These are phyloP conservation scores for Sinella curviseta DNA, from an alignment of 1,140 invertebrate species.

Conservation along the genomic window DNA sequence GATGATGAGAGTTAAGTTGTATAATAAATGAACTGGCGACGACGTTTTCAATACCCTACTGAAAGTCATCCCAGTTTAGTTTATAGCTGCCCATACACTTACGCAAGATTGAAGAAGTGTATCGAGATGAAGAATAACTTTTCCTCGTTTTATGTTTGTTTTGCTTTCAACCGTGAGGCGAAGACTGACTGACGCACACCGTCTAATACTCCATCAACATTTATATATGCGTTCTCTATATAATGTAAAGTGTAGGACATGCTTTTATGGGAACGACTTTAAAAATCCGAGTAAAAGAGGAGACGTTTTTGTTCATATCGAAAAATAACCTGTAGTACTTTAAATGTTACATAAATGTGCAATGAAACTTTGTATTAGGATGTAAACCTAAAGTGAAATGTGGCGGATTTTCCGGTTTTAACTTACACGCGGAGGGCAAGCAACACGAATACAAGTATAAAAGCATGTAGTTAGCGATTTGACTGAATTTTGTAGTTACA, in stretches of 20 bases:
- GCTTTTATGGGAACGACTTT: no score
- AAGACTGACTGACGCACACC: not conserved
- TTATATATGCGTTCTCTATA: not conserved
- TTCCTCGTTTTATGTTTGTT: slow-evolving; percentile 16
- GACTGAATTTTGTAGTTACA: not conserved
- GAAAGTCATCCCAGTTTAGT: slow-evolving; percentile 4
- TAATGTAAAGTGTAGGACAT: no score
- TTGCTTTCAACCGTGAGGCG: slow-evolving; percentile 7
- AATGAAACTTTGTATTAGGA: not conserved
- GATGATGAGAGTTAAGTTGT: not conserved
- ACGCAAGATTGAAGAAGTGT: not conserved
- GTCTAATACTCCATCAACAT: not conserved
- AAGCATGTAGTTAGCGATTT: not conserved
- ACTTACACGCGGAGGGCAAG: not conserved
- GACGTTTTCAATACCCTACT: slow-evolving; percentile 9
- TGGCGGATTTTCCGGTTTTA: slow-evolving; percentile 18
- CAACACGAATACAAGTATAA: not conserved
- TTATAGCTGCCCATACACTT: slow-evolving; percentile 7
- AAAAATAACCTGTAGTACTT: not conserved
- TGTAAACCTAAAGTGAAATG: not conserved
- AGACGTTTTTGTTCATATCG: not conserved
- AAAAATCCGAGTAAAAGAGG: not conserved
- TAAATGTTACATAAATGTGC: slow-evolving; percentile 20
- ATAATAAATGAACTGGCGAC: slow-evolving; percentile 24
- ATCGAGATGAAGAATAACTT: not conserved